phyloP scores from a whole-genome alignment of 2,797 vertebrate species.

The Nasua narica region DNA sequence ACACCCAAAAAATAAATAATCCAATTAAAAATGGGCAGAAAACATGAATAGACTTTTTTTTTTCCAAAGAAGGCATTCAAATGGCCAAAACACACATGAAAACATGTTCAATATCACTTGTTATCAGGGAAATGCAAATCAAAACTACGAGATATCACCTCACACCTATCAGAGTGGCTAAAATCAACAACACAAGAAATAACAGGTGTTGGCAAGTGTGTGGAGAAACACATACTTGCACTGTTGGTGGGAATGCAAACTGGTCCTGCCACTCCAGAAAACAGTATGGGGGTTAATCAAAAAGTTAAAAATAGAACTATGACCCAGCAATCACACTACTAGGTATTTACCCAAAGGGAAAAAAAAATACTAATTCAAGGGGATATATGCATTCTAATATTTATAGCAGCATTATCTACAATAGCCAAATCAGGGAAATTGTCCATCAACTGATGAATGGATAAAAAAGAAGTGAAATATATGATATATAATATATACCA shows the following conservation, averaged over 20 bases:
- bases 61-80: neutral
- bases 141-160: neutral
- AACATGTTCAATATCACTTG: neutral
- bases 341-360: neutral
- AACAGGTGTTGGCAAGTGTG: neutral
- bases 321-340: neutral
- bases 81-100: neutral
- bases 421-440: neutral
- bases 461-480: neutral
- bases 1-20: neutral
- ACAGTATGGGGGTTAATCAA: neutral
- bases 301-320: neutral
- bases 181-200: neutral
- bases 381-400: neutral
- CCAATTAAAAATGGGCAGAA: neutral
- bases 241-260: neutral
- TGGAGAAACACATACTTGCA: neutral
- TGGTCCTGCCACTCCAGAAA: neutral
- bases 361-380: neutral
- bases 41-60: neutral
- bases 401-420: neutral
- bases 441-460: neutral
- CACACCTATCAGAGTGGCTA: neutral
- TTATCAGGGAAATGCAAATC: neutral
- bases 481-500: too few species aligned